A percentile compares a stretch with the other conserved stretches of the same genome.
Evolutionary conservation across 2,797 vertebrate genomes (phyloP).

Genomic region (Smutsia temminckii): DNA sequence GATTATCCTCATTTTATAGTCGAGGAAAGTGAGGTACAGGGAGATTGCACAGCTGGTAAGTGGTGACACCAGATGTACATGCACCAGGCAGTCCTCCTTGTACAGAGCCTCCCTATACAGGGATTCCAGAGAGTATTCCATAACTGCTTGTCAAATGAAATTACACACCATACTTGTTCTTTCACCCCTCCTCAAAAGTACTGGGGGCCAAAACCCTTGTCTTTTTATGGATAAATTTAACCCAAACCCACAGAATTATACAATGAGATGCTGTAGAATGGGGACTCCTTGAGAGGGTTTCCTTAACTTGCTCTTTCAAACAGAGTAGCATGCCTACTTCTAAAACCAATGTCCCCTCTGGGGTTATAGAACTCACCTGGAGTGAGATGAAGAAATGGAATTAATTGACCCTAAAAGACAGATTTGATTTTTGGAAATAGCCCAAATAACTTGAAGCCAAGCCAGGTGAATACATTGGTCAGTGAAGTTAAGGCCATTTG

Average conservation of each 20-base stretch:
- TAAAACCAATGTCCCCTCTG: not conserved
- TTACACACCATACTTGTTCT: not conserved
- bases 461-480: not conserved
- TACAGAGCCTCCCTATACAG: not conserved
- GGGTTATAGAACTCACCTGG: not conserved
- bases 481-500: not conserved
- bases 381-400: not conserved
- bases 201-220: not conserved
- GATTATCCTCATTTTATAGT: not conserved
- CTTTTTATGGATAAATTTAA: not conserved
- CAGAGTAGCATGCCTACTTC: not conserved
- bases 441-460: not conserved
- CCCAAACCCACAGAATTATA: not conserved
- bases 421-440: conserved; percentile 44
- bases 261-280: not conserved
- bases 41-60: not conserved
- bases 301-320: not conserved
- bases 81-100: not conserved
- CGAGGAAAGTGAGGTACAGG: not conserved
- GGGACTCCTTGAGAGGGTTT: not conserved
- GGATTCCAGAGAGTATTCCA: not conserved
- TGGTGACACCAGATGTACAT: not conserved
- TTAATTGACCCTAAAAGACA: not conserved
- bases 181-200: not conserved
- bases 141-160: not conserved